These are phyloP conservation scores for Leptodactylus fallax DNA, from an alignment of 2,797 vertebrate species.

Conservation along the genomic window DNA sequence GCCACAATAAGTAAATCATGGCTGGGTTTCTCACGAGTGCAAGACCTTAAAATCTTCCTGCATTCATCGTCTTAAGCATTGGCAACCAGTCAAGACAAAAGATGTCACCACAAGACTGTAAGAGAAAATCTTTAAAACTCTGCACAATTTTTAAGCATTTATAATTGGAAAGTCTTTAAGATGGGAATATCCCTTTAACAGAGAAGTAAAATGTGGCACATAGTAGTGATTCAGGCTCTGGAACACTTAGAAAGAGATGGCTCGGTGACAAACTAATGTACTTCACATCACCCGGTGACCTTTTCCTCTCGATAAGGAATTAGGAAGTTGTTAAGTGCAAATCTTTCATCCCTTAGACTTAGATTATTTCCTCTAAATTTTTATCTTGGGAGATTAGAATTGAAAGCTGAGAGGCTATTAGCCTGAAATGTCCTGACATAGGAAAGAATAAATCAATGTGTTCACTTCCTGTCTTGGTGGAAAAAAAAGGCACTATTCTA, in stretches of 20 bases:
- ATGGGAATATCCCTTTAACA: not conserved
- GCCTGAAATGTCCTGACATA: constrained; percentile 11
- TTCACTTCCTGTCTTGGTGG: constrained; percentile 15
- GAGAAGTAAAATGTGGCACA: not conserved
- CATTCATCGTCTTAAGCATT: no score
- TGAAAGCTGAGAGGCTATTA: not conserved
- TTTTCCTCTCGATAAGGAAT: constrained; percentile 15
- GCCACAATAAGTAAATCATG: no score
- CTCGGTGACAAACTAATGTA: not conserved
- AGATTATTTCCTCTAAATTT: constrained; percentile 30
- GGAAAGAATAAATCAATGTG: constrained; percentile 40
- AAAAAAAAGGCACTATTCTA: not conserved
- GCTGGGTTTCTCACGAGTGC: no score
- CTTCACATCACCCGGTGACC: constrained; percentile 2
- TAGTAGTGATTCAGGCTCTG: not conserved
- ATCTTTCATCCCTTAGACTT: not conserved
- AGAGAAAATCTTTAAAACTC: no score
- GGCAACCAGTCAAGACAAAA: no score
- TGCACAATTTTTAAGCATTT: no score
- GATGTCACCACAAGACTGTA: no score
- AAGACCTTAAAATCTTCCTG: no score
- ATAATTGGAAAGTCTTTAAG: no score
- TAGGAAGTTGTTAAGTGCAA: constrained; percentile 43
- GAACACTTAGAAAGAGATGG: not conserved
- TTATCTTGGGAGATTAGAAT: constrained; percentile 23